phyloP scores from a whole-genome alignment of 2,888 invertebrate species.

The Eucera pruinosa region DNA sequence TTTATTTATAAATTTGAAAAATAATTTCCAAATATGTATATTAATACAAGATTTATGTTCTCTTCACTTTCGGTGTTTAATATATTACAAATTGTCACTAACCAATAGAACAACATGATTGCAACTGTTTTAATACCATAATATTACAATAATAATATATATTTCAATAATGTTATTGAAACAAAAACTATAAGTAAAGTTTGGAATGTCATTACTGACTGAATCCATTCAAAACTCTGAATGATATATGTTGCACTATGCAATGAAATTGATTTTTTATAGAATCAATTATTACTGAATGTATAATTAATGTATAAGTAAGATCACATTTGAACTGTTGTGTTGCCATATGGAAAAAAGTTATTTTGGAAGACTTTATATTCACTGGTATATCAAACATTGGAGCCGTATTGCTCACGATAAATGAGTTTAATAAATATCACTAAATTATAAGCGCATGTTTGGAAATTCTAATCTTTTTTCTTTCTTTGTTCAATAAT shows the following conservation, averaged over 20 bases:
- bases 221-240: too few species aligned
- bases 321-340: too few species aligned
- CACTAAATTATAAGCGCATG: background rate
- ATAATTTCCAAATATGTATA: background rate
- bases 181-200: background rate
- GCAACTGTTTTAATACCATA: background rate
- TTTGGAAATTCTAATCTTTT: background rate
- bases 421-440: too few species aligned
- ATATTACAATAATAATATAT: background rate
- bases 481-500: background rate
- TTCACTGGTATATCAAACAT: too few species aligned
- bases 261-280: too few species aligned
- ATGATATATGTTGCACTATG: too few species aligned
- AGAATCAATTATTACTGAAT: too few species aligned
- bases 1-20: background rate
- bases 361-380: too few species aligned
- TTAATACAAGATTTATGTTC: background rate
- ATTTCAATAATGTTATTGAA: background rate
- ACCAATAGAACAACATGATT: background rate
- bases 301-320: too few species aligned
- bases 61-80: background rate
- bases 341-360: too few species aligned
- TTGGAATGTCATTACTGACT: constrained; percentile 9
- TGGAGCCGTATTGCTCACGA: too few species aligned
- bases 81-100: constrained; percentile 1